These are phyloP conservation scores for Fundulus diaphanus DNA, from an alignment of 2,797 vertebrate genomes.

Conservation along the genomic window DNA sequence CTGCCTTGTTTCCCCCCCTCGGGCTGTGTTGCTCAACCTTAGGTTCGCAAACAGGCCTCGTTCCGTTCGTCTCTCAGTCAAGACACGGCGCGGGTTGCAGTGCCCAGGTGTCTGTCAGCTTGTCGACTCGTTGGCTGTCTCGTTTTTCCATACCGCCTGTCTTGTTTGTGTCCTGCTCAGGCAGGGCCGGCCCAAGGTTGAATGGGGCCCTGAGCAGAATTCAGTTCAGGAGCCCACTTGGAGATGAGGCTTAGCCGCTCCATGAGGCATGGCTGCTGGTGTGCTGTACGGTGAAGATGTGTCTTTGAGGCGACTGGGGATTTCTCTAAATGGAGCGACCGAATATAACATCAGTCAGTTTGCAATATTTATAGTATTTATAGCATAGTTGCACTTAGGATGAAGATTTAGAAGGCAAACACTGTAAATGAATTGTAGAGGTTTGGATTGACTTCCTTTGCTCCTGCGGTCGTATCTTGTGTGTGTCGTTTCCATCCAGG, in stretches of 20 bases:
- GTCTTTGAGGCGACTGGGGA: background rate
- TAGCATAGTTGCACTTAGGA: background rate
- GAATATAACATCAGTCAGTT: background rate
- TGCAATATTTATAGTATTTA: background rate
- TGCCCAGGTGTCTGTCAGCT: conserved; percentile 67
- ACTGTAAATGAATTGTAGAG: background rate
- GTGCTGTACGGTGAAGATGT: background rate
- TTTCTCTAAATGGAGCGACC: background rate
- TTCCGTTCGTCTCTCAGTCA: conserved; percentile 35
- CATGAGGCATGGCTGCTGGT: background rate
- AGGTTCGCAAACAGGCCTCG: conserved; percentile 70
- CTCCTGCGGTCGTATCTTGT: background rate
- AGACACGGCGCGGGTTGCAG: conserved; percentile 49
- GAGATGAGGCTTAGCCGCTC: background rate
- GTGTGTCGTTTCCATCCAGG: background rate
- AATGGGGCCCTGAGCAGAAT: background rate
- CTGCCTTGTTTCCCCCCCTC: conserved; percentile 59
- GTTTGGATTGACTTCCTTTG: background rate
- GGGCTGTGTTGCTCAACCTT: conserved; percentile 71
- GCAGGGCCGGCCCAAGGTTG: background rate
- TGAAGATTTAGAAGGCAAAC: too few relatives aligned
- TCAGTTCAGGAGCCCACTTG: background rate
- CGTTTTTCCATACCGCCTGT: conserved; percentile 51
- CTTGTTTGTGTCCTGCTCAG: conserved; percentile 33
- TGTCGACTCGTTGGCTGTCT: conserved; percentile 16